These are phyloP conservation scores for Hepsetus odoe DNA, from an alignment of 2,113 vertebrate species.

Conservation along the genomic window DNA sequence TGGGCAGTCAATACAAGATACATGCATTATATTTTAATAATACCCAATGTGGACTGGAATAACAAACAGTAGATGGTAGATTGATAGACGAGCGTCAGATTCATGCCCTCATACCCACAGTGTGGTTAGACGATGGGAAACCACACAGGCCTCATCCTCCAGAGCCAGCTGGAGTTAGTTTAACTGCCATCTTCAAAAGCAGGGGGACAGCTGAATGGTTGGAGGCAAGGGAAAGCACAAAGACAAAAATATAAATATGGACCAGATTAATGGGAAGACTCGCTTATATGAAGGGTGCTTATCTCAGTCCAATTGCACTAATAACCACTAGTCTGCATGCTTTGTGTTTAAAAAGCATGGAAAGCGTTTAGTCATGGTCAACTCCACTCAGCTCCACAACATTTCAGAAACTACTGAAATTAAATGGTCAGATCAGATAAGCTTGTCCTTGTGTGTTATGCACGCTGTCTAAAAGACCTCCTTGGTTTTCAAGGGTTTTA, in stretches of 20 bases:
- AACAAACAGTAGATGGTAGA: conserved; percentile 23
- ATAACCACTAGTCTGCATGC: conserved; percentile 17
- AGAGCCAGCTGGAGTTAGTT: conserved; percentile 42
- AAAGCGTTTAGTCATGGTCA: conserved; percentile 31
- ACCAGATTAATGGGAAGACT: conserved; percentile 43
- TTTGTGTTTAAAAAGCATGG: conserved; percentile 21
- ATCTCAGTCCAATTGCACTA: conserved; percentile 26
- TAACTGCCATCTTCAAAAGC: conserved; percentile 53
- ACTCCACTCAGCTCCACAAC: background rate
- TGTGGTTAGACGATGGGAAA: conserved; percentile 19
- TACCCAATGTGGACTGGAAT: conserved; percentile 24
- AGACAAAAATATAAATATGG: conserved; percentile 45
- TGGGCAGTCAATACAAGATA: conserved; percentile 13
- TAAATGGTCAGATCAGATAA: conserved; percentile 38
- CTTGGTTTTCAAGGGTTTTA: no score
- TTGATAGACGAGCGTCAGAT: background rate
- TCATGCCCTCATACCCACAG: background rate
- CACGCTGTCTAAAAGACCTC: background rate
- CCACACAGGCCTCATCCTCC: background rate
- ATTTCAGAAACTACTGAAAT: conserved; percentile 22
- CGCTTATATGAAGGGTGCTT: conserved; percentile 11
- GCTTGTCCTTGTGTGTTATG: background rate
- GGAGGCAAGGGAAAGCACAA: conserved; percentile 35
- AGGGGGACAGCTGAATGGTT: conserved; percentile 23
- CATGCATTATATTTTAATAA: background rate